Conservation (phyloP, 1,140 invertebrate genomes). For the Daktulosphaira vitifoliae region DNA sequence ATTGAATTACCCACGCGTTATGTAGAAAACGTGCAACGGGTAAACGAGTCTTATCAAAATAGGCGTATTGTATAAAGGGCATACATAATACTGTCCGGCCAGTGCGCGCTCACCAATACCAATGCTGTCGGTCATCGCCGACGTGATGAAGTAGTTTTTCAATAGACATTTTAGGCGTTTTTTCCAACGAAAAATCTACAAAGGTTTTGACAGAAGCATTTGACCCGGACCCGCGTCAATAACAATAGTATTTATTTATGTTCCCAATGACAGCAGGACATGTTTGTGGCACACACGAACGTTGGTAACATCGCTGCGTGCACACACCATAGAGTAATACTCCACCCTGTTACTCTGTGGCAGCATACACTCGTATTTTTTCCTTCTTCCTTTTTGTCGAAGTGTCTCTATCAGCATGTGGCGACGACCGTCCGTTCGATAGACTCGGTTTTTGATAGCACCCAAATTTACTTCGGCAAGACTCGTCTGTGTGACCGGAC, state of each 20-base stretch:
- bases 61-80: too few relatives aligned
- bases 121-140: conserved; percentile 1
- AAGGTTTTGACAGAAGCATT: conserved; percentile 32
- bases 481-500: too few relatives aligned
- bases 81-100: not conserved
- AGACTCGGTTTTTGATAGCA: too few relatives aligned
- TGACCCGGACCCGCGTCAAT: conserved; percentile 14
- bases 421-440: not conserved
- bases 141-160: not conserved
- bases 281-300: too few relatives aligned
- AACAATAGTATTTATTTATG: not conserved
- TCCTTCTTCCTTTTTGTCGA: not conserved
- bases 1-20: too few relatives aligned
- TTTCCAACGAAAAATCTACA: too few relatives aligned
- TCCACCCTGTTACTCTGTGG: too few relatives aligned
- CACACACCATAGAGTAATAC: too few relatives aligned
- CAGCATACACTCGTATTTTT: conserved; percentile 7
- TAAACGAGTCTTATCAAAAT: not conserved
- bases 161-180: too few relatives aligned
- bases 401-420: conserved; percentile 29
- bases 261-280: conserved; percentile 5
- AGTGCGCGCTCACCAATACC: not conserved
- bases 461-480: too few relatives aligned
- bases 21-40: too few relatives aligned
- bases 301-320: too few relatives aligned